phyloP scores from a whole-genome alignment of 1,140 invertebrate species.

The Diachasma alloeum region DNA sequence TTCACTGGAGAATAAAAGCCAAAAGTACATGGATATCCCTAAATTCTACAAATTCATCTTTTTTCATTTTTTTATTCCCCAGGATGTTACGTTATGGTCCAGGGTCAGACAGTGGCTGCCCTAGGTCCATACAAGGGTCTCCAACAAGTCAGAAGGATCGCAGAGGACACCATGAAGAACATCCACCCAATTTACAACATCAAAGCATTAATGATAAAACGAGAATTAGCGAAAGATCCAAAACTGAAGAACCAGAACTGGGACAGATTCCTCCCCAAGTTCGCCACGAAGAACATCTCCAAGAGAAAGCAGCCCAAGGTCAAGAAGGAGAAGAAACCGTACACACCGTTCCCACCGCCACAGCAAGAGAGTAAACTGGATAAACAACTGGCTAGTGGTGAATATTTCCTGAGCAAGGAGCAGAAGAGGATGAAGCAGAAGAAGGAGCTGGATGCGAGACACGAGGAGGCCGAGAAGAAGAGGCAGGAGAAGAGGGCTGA shows the following conservation, averaged over 20 bases:
- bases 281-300: conserved; percentile 89
- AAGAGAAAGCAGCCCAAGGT: conserved; percentile 88
- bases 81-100: conserved; percentile 95
- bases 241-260: conserved; percentile 94
- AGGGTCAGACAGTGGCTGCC: conserved; percentile 97
- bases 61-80: neutral
- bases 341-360: conserved; percentile 97
- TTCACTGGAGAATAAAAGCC: too few relatives aligned
- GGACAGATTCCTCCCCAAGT: conserved; percentile 97
- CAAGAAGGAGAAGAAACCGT: conserved; percentile 87
- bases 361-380: conserved; percentile 95
- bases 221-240: conserved; percentile 92
- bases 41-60: neutral
- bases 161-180: conserved; percentile 98
- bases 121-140: conserved; percentile 95
- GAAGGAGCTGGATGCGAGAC: conserved; percentile 79
- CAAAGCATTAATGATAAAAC: conserved; percentile 97
- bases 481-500: conserved; percentile 80
- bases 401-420: conserved; percentile 93
- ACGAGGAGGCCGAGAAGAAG: conserved; percentile 74
- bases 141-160: conserved; percentile 90
- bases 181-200: conserved; percentile 99
- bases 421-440: conserved; percentile 78
- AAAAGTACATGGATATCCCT: too few relatives aligned
- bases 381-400: conserved; percentile 91